Evolutionary conservation across 2,888 invertebrate genomes (phyloP).

Genomic region (Scaptomyza parva): DNA sequence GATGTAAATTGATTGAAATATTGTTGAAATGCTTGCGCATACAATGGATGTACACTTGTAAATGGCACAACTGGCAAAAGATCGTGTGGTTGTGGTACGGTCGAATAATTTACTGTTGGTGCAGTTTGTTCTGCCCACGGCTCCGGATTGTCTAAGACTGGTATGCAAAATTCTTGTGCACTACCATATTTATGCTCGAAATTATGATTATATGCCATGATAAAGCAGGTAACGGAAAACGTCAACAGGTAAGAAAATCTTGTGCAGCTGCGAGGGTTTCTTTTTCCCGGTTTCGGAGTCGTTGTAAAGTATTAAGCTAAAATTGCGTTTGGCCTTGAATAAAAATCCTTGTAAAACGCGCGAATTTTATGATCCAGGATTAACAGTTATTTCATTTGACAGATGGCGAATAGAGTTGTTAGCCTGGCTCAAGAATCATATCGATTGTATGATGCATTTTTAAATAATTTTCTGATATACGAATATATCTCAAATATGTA

Average conservation of each 20-base stretch:
- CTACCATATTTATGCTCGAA: slow-evolving; percentile 24
- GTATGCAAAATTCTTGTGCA: background rate
- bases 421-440: background rate
- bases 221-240: slow-evolving; percentile 20
- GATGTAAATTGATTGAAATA: slow-evolving; percentile 6
- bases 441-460: no score
- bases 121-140: slow-evolving; percentile 3
- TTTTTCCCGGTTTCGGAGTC: background rate
- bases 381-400: slow-evolving; percentile 48
- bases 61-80: slow-evolving; percentile 7
- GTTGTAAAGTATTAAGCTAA: slow-evolving; percentile 13
- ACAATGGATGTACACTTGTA: background rate
- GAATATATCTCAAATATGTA: no score
- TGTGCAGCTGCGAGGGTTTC: slow-evolving; percentile 27
- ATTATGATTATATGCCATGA: slow-evolving; percentile 13
- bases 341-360: background rate
- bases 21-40: slow-evolving; percentile 5
- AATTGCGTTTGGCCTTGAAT: slow-evolving; percentile 10
- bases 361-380: slow-evolving; percentile 43
- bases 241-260: slow-evolving; percentile 16
- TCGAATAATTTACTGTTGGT: background rate
- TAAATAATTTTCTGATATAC: no score
- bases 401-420: slow-evolving; percentile 46
- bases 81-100: background rate
- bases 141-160: slow-evolving; percentile 16